phyloP scores from a whole-genome alignment of 2,888 invertebrate genomes.

The Clivina fossor region DNA sequence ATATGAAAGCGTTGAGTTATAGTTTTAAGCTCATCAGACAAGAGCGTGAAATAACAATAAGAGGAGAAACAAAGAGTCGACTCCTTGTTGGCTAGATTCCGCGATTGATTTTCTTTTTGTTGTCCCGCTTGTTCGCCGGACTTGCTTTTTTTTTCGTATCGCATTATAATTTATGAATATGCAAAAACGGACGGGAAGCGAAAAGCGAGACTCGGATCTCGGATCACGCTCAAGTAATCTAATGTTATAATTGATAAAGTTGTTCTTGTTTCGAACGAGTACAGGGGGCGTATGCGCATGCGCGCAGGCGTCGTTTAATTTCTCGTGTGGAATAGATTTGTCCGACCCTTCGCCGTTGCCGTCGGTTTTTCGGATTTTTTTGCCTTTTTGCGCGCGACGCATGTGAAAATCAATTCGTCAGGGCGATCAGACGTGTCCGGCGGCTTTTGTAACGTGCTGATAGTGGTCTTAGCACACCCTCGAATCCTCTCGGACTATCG shows the following conservation, averaged over 20 bases:
- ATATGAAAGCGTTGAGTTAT: too few species aligned
- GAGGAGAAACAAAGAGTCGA: constrained; percentile 23
- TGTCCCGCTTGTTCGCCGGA: constrained; percentile 25
- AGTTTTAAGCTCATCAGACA: too few species aligned
- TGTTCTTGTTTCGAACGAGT: constrained; percentile 23
- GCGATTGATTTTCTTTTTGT: constrained; percentile 32
- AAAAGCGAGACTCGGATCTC: constrained; percentile 21
- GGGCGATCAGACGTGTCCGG: constrained; percentile 25
- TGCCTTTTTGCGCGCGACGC: constrained; percentile 25
- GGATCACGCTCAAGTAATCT: constrained; percentile 31
- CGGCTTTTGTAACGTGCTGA: constrained; percentile 25
- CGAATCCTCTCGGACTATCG: too few species aligned
- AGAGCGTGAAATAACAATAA: not conserved
- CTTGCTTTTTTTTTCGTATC: constrained; percentile 24
- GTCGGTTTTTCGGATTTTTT: too few species aligned
- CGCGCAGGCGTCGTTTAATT: constrained; percentile 26
- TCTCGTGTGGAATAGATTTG: constrained; percentile 31
- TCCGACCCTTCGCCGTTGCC: constrained; percentile 24
- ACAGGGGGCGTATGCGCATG: too few species aligned
- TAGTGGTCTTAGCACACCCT: constrained; percentile 19
- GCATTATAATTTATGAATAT: constrained; percentile 34
- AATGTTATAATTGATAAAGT: constrained; percentile 34
- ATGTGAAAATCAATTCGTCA: constrained; percentile 30
- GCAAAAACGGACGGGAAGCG: constrained; percentile 30
- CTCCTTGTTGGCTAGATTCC: too few species aligned